Evolutionary conservation across 2,113 vertebrate genomes (phyloP), one percentile per base, ranked within the genome.

Genomic region (Eleginops maclovinus): DNA sequence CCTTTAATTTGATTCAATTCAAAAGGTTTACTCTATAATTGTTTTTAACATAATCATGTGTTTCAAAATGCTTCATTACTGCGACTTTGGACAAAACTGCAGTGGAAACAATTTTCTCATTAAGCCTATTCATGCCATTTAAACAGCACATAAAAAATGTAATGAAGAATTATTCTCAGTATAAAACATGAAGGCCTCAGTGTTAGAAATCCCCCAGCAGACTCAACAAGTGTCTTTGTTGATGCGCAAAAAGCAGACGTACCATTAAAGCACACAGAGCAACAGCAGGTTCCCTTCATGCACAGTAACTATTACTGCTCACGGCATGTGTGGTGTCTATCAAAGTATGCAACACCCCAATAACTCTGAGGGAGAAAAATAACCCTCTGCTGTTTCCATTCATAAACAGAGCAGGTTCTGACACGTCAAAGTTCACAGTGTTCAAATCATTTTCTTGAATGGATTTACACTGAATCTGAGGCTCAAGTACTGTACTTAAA

Each of bases 251-350:
- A 49, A 4, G 17, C 12, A 24, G n/a, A 54, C 51, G 3, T 21
- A 54, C 51, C 61, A 80, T 79, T 85, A 80, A 62, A 68, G 56
- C 72, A 70, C 76, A 63, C 43, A 55, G 22, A 83, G 63, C 19
- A 62, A 63, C 54, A 61, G 46, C 64, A n/a, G 58, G 43, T 74
- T 70, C 43, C 22, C 47, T 19, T 47, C 59, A 56, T 28, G 64
- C 40, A 80, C 79, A 81, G 17, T 64, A 51, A 79, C 70, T 36
- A 82, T 78, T 75, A 88, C 24, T 19, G 40, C 50, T 72, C 12
- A 24, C 19, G 77, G 49, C 58, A 31, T 55, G 17, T 46, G 46
- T 47, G 67, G 51, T 13, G 59, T 83, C 60, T 46, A 50, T 47
- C 11, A 3, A 72, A 51, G 74, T 56, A 66, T 28, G 66, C 36